Evolutionary conservation across 1,140 invertebrate species (phyloP).

Genomic region (Eurosta solidaginis): DNA sequence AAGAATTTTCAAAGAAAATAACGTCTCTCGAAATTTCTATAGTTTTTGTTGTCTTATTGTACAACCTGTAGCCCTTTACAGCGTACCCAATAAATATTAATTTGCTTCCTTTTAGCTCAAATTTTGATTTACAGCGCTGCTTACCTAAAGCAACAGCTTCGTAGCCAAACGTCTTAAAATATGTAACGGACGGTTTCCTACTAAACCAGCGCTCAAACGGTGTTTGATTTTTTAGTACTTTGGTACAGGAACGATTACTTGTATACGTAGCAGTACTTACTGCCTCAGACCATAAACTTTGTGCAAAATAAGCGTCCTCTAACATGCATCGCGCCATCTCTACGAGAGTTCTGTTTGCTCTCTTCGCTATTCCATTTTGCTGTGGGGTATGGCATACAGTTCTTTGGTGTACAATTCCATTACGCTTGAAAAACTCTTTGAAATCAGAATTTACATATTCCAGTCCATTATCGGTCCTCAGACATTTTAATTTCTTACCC

Average conservation of each 20-base stretch:
- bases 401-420: conserved; percentile 41
- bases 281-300: conserved; percentile 59
- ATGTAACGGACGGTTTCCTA: conserved; percentile 40
- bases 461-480: conserved; percentile 31
- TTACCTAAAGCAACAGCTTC: conserved; percentile 40
- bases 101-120: conserved; percentile 38
- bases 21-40: conserved; percentile 40
- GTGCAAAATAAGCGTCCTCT: conserved; percentile 44
- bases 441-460: conserved; percentile 32
- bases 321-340: conserved; percentile 55
- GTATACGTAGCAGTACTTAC: conserved; percentile 53
- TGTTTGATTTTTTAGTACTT: too few species aligned
- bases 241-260: conserved; percentile 51
- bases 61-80: conserved; percentile 46
- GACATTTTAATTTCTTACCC: conserved; percentile 38
- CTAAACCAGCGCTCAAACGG: conserved; percentile 48
- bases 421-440: conserved; percentile 14
- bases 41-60: conserved; percentile 43
- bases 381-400: conserved; percentile 47
- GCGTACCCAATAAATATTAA: conserved; percentile 42
- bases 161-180: conserved; percentile 46
- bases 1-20: too few species aligned
- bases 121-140: conserved; percentile 40
- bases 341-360: conserved; percentile 55
- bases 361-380: conserved; percentile 44